phyloP scores from a whole-genome alignment of 1,140 invertebrate genomes.

The Goniozus legneri region DNA sequence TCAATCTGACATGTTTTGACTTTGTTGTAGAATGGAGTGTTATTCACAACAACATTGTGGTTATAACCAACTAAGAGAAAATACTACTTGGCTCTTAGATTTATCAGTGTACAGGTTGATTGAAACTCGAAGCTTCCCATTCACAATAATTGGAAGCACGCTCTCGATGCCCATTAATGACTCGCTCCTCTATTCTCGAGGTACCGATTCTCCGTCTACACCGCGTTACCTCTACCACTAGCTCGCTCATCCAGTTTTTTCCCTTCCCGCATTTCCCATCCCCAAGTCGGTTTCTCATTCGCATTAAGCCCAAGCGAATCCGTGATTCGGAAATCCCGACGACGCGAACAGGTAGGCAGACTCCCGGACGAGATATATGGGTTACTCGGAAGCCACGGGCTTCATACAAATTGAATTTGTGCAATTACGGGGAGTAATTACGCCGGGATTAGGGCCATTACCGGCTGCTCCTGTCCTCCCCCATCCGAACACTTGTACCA shows the following conservation, averaged over 20 bases:
- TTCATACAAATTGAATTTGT: conserved; percentile 50
- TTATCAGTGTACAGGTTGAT: too few relatives aligned
- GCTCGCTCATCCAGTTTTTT: neutral
- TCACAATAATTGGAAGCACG: conserved; percentile 47
- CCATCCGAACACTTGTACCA: too few relatives aligned
- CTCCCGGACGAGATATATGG: conserved; percentile 33
- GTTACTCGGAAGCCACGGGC: conserved; percentile 33
- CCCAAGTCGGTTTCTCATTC: conserved; percentile 28
- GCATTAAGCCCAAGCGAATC: conserved; percentile 18
- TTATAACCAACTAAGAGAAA: too few relatives aligned
- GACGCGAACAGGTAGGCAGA: conserved; percentile 19
- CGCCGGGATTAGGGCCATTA: conserved; percentile 45
- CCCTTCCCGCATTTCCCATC: neutral
- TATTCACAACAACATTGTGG: too few relatives aligned
- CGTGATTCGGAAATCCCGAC: conserved; percentile 36
- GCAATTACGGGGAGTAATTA: conserved; percentile 49
- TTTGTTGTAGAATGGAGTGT: too few relatives aligned
- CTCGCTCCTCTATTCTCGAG: conserved; percentile 15
- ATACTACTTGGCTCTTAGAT: too few relatives aligned
- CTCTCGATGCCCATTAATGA: conserved; percentile 39
- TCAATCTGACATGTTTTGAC: too few relatives aligned
- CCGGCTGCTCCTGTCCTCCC: too few relatives aligned
- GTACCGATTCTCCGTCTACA: neutral
- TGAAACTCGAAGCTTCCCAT: conserved; percentile 18
- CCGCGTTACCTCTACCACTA: neutral